A percentile compares a stretch with the other conserved stretches of the same genome.
Conservation (phyloP, 2,797 vertebrate species). For the Intellagama lesueurii region DNA sequence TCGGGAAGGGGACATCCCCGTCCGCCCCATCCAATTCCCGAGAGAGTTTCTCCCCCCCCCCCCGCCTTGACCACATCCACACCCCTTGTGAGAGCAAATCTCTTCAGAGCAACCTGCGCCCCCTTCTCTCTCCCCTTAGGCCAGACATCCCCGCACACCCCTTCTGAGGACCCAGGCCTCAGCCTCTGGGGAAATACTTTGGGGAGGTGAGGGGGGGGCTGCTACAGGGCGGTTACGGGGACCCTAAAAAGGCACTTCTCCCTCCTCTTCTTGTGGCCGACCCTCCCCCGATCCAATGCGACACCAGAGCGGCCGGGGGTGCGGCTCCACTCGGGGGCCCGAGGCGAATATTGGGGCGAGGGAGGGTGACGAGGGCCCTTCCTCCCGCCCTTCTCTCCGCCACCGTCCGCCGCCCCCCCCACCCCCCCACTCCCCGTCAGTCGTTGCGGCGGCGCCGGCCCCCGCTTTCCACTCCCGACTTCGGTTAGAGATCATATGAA, state of each 20-base stretch:
- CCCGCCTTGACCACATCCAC: neutral
- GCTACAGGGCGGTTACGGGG: neutral
- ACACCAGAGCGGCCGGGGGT: constrained; percentile 25
- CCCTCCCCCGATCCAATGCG: constrained; percentile 1
- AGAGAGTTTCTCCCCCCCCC: neutral
- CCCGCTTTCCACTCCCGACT: constrained; percentile 7
- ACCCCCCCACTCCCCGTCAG: neutral
- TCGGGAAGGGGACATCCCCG: neutral
- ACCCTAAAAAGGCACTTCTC: neutral
- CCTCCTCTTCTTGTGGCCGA: neutral
- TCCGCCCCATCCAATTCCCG: neutral
- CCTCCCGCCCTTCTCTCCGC: neutral
- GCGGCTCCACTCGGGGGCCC: constrained; percentile 18
- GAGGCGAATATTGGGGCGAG: neutral
- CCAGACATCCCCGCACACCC: constrained; percentile 31
- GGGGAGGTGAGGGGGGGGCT: neutral
- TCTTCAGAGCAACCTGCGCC: neutral
- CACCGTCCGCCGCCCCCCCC: neutral
- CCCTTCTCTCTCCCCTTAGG: constrained; percentile 25
- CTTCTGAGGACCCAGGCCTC: constrained; percentile 44
- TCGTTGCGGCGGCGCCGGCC: constrained; percentile 21
- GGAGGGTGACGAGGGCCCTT: neutral
- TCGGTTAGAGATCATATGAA: constrained; percentile 56
- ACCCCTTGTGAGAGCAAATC: neutral
- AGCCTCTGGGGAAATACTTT: constrained; percentile 52